Base-by-base conservation (phyloP, 1,140 invertebrate species). In the Mylabris phalerata region DNA sequence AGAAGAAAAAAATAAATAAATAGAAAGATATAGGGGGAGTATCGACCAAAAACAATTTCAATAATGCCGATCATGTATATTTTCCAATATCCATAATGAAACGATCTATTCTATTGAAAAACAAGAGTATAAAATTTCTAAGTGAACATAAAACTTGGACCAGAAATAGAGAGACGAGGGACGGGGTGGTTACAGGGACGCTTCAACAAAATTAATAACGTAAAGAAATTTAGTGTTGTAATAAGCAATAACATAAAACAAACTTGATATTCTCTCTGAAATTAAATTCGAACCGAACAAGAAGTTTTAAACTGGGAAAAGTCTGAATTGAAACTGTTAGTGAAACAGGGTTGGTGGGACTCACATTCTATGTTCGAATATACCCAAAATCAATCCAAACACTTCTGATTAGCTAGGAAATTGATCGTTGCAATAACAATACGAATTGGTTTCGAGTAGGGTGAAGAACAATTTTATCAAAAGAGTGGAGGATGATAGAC, bases 231-330 rank as follows among this genome's bases (percentile, higher is more conserved):
- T 54, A 54, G 51, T 54, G 51, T 54, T 46, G 51, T 54, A 54
- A 54, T 54, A 54, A 54, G 51, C 46, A 54, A 54, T 54, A 54
- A 54, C 51, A 54, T 54, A 54, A 54, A 54, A 54, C 51, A 54
- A 54, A 54, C 51, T 54, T 54, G 51, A 54, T 54, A 54, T 54
- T 44, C 51, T 32, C 32, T 54, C 51, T 54, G 51, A 54, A 54
- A 54, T 54, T 54, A 54, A 54, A 54, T 46, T 54, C 51, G 51
- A 54, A 54, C 42, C 51, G 51, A 54, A 54, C 51, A 54, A 54
- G 51, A 54, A 54, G 51, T 54, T 54, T 54, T 54, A 54, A 54
- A 54, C 51, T 45, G 51, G 51, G 32, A 32, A 32, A 32, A 32
- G 32, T 46, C 51, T 54, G 51, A 46, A 54, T 54, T 54, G 51